Evolutionary conservation across 1,140 invertebrate genomes (phyloP).

Genomic region (Grapholita molesta): DNA sequence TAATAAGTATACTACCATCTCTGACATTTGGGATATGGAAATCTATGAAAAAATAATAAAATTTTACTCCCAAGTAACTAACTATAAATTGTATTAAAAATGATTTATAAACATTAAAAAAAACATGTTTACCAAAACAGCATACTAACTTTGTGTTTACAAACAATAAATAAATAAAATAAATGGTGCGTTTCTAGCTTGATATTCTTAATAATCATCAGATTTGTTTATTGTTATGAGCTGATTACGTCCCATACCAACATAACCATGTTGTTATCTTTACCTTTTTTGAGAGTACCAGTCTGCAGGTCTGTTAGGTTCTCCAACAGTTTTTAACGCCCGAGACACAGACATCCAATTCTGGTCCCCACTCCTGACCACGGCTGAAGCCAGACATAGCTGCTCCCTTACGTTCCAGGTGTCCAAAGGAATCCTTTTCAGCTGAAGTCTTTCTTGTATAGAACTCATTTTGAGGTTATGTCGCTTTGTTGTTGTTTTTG

Average conservation of each 20-base stretch:
- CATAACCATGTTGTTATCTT: background rate
- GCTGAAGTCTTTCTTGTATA: constrained; percentile 79
- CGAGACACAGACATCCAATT: constrained; percentile 96
- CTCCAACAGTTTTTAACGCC: constrained; percentile 84
- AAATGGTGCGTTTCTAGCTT: no score
- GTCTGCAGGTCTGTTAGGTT: constrained; percentile 87
- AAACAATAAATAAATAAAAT: background rate
- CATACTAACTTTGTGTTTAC: background rate
- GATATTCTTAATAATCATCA: no score
- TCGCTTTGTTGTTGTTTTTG: constrained; percentile 13
- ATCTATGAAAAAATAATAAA: no score
- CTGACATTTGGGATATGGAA: no score
- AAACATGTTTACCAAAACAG: no score
- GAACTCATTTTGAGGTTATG: constrained; percentile 69
- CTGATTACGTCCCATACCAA: background rate
- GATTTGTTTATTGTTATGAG: background rate
- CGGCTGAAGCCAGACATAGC: constrained; percentile 91
- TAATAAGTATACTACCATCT: no score
- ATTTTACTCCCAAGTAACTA: no score
- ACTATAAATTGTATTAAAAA: no score
- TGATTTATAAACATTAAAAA: no score
- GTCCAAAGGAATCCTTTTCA: constrained; percentile 87
- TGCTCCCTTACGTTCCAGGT: constrained; percentile 92
- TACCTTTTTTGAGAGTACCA: constrained; percentile 93
- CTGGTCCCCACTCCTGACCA: constrained; percentile 93